Evolutionary conservation across 2,888 invertebrate species (phyloP).

Genomic region (Carabus problematicus): DNA sequence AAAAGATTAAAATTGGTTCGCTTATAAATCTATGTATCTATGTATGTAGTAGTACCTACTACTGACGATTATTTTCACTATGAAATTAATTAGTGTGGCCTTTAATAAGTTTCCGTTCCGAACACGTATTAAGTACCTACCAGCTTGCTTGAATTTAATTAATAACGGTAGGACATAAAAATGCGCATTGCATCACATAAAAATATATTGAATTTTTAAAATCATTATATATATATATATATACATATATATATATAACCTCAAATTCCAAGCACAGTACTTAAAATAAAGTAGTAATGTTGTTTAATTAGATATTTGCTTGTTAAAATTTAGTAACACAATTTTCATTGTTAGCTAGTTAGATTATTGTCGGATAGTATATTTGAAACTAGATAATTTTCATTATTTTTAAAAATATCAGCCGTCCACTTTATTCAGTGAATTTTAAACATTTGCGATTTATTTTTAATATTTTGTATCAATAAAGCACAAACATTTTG

Average conservation of each 20-base stretch:
- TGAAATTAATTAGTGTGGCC: conserved; percentile 35
- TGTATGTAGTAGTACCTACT: conserved; percentile 11
- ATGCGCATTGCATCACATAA: conserved; percentile 36
- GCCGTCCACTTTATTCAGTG: too few relatives aligned
- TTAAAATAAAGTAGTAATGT: not conserved
- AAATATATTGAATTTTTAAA: conserved; percentile 31
- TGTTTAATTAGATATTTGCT: not conserved
- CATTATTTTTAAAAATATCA: too few relatives aligned
- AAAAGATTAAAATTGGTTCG: not conserved
- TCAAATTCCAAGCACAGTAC: not conserved
- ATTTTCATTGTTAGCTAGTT: not conserved
- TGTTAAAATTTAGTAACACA: not conserved
- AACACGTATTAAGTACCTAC: conserved; percentile 26
- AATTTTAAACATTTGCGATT: too few relatives aligned
- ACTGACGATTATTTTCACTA: conserved; percentile 33
- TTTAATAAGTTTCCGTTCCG: conserved; percentile 36
- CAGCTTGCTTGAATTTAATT: conserved; percentile 27
- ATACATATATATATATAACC: too few relatives aligned
- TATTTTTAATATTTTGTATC: too few relatives aligned
- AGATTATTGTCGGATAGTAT: too few relatives aligned
- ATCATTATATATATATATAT: conserved; percentile 22
- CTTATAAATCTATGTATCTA: not conserved
- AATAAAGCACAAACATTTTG: too few relatives aligned
- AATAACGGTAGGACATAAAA: conserved; percentile 36
- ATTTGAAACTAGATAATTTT: too few relatives aligned